Conservation (phyloP, 2,113 vertebrate genomes). For the Meleagris gallopavo region DNA sequence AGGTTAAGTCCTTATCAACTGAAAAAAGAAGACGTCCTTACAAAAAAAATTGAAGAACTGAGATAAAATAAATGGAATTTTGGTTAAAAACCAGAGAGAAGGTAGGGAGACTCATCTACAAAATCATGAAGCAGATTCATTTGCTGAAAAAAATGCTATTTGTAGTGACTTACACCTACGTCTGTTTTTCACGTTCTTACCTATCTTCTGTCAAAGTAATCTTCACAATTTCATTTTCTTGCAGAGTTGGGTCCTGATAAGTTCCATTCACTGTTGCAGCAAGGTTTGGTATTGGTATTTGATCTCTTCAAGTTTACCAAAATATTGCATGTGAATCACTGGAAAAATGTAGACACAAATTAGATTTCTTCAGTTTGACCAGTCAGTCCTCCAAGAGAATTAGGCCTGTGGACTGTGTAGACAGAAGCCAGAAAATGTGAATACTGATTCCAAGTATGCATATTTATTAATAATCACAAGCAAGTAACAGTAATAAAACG, state of each 20-base stretch:
- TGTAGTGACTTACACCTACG: background rate
- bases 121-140: background rate
- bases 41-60: background rate
- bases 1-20: background rate
- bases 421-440: constrained; percentile 27
- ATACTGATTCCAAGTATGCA: constrained; percentile 41
- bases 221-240: background rate
- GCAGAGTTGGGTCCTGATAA: accelerated
- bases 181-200: background rate
- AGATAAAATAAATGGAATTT: background rate
- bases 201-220: background rate
- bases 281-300: background rate
- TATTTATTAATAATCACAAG: constrained; percentile 73
- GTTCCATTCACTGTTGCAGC: background rate
- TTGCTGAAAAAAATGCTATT: background rate
- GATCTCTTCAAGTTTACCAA: background rate
- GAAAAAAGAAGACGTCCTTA: background rate
- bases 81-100: background rate
- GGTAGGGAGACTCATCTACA: background rate
- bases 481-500: constrained; percentile 18
- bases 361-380: background rate
- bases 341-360: background rate
- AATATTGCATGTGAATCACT: background rate
- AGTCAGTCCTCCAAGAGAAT: background rate
- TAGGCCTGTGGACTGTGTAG: background rate